These are phyloP conservation scores for Aleiodes leptofemur DNA, from an alignment of 2,888 invertebrate species.

Conservation along the genomic window DNA sequence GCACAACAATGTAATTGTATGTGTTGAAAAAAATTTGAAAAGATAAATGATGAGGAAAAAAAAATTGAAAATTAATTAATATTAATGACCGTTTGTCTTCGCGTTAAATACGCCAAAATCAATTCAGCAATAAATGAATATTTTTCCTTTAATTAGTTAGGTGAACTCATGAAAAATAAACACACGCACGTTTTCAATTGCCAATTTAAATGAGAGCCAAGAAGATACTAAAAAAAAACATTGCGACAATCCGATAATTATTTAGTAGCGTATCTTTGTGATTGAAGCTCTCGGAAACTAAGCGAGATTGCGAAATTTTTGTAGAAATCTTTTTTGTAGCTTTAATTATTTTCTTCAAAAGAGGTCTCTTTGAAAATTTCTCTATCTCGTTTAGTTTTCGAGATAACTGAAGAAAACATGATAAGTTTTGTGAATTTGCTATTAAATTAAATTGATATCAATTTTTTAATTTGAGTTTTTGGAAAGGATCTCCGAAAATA, in stretches of 20 bases:
- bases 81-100: conserved; percentile 34
- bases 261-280: no score
- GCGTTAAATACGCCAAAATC: conserved; percentile 30
- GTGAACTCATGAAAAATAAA: conserved; percentile 23
- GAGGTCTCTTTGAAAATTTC: no score
- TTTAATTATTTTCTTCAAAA: no score
- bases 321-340: no score
- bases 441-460: no score
- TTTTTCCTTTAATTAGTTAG: conserved; percentile 19
- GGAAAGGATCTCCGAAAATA: no score
- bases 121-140: conserved; percentile 5
- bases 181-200: conserved; percentile 24
- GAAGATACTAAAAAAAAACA: conserved; percentile 28
- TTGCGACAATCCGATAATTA: conserved; percentile 29
- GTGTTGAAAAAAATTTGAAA: conserved; percentile 18
- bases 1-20: conserved; percentile 37
- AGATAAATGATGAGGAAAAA: not conserved
- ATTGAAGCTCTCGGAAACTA: no score
- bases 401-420: no score
- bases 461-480: no score
- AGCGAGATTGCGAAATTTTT: no score
- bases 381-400: no score
- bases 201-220: conserved; percentile 27
- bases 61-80: not conserved
- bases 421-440: no score